Base-by-base conservation (phyloP, 2,113 vertebrate genomes). In the Rhinolophus sinicus region DNA sequence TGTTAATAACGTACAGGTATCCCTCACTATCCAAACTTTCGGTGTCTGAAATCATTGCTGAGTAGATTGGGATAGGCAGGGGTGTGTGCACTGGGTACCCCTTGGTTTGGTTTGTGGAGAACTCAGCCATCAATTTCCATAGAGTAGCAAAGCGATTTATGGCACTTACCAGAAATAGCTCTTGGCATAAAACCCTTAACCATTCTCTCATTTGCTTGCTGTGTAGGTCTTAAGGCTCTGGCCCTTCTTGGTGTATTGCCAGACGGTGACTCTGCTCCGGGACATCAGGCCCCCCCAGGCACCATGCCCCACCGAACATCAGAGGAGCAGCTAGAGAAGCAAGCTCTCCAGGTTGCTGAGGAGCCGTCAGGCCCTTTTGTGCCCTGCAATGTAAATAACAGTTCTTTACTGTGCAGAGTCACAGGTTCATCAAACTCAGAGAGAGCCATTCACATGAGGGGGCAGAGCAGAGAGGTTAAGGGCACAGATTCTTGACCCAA, bases 221-320 rank as follows among this genome's bases (percentile, higher is more conserved):
- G 30, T 75, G 15, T 88, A 99, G 99, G 99, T 97, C 98, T 99
- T n/a, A 99, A 99, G 92, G 98, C 99, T 19, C 99, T 98, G n/a
- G 99, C 99, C 81, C 98, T 99, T 96, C 99, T 99, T 33, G 99
- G 98, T 80, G 96, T 99, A 97, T 98, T 99, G 94, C 99, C 99
- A 50, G 99, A 99, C 95, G 99, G 98, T 35, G 99, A 99, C 60
- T 98, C 99, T 0, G 90, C 97, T 33, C 97, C 98, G 0, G 99
- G 99, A 93, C 98, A 98, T 0, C 98, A 98, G 86, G 70, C 95
- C 67, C 95, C 97, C 77, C 91, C 98, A 38, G 97, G 54, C 70
- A 98, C 85, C 81, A 98, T 90, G 33, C 97, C 87, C 84, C 52
- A 44, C 33, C 0, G 96, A 97, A 93, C 98, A 90, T 56, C 98